Base-by-base conservation (phyloP, 2,888 invertebrate species). In the Harpalus rubripes region DNA sequence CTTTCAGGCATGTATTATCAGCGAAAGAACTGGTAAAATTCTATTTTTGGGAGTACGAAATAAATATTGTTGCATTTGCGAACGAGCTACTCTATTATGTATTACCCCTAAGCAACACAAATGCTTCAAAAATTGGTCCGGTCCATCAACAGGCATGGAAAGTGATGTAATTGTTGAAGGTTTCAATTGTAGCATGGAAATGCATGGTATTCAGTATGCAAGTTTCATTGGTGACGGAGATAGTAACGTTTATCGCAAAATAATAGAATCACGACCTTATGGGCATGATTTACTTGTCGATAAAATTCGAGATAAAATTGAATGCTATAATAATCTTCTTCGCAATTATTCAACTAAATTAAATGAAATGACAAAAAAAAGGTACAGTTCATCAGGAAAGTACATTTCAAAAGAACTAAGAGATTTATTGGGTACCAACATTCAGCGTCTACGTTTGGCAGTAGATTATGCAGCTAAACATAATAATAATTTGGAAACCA, bases 11-110 rank as follows among this genome's bases (percentile, higher is more conserved):
- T 76, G 15, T 22, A 76, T 86, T 32, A 74, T 86, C 39, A 86
- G 86, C 0, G 59, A 58, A 52, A 56, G 68, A 80, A 86, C 87
- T n/a, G 85, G 68, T 68, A 86, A 87, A 76, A 15, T 87, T 7
- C 15, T 86, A 59, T 84, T 76, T 16, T 87, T 4, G 87, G 85
- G 1, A 65, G 84, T 44, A 87, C 86, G n/a, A n/a, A n/a, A n/a
- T n/a, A n/a, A n/a, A n/a, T n/a, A n/a, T n/a, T n/a, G n/a, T n/a
- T n/a, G n/a, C 6, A 41, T 85, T 16, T 86, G 85, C 85, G 65
- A 65, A 22, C 65, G 65, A 65, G n/a, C 65, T 65, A 65, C 3
- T 65, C 16, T 65, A 7, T 16, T 65, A 16, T 7, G 12, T 65
- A 65, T 16, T 16, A 12, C 4, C 4, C n/a, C 65, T 65, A 65